Evolutionary conservation across 2,113 vertebrate species (phyloP), one percentile per base, ranked within the genome.

Genomic region (Grammomys dolichurus): DNA sequence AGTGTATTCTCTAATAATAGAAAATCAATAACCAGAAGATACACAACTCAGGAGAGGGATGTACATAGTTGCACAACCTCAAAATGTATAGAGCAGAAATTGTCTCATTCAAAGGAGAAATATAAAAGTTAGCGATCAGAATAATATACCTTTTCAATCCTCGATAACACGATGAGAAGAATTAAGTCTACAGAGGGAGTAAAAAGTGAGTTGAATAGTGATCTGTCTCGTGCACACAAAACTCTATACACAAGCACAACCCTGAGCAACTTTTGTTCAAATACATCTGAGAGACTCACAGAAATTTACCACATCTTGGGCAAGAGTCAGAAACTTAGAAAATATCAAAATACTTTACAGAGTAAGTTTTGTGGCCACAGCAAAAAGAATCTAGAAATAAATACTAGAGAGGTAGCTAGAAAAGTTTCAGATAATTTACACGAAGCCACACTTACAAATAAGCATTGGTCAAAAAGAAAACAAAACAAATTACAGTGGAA

Each of bases 21-120:
- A 63, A 90, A 73, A 86, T 51, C 31, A 87, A 90, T 54, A 90
- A 82, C 11, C 5, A 94, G 5, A 94, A 95, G 43, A 69, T 14
- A 82, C 36, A 58, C 2, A 65, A 5, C 51, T 5, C 19, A 22
- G 72, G 51, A 81, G 43, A 87, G 43, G 10, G 17, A 63, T 65
- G 46, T 1, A 75, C 1, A 9, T 69, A 89, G 84, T 14, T 89
- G 2, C 8, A 51, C 43, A 40, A 3, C 22, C 9, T 81, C 67
- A 93, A 95, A 91, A 86, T 46, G 14, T 11, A 46, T 75, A 46
- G 70, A 91, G 58, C 11, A 89, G 19, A 85, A 94, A 51, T 26
- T 51, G 13, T 69, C 40, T 87, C 31, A 89, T 24, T 8, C 73
- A 77, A 82, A 81, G 8, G 9, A 89, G 31, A 94, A 76, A 65